Conservation (phyloP, 2,888 invertebrate genomes). For the Drosophila formosana region DNA sequence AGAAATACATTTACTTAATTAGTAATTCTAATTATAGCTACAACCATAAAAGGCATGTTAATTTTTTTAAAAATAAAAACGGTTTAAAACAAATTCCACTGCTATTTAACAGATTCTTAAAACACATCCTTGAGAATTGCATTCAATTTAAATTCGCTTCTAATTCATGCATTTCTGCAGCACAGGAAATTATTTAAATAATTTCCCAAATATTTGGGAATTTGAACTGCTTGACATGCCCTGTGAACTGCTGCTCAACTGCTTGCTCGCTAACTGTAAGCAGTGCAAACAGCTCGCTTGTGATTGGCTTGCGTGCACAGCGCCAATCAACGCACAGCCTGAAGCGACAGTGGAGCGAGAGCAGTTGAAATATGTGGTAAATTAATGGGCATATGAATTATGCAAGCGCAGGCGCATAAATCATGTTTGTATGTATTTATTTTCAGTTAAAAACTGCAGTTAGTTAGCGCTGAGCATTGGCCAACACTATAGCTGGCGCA, state of each 20-base stretch:
- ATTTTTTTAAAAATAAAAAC: conserved; percentile 79
- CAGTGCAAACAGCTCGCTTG: conserved; percentile 18
- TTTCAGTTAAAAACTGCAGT: conserved; percentile 16
- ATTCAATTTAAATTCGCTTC: background rate
- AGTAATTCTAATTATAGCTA: conserved; percentile 67
- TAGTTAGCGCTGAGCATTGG: conserved; percentile 17
- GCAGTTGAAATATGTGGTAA: conserved; percentile 6
- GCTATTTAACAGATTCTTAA: background rate
- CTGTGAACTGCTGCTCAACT: background rate
- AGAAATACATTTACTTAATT: conserved; percentile 75
- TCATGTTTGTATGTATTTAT: background rate
- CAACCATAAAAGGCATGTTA: conserved; percentile 74
- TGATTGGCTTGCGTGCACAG: conserved; percentile 31
- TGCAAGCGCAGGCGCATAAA: conserved; percentile 40
- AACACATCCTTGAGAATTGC: background rate
- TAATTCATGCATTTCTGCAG: background rate
- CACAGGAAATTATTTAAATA: conserved; percentile 2
- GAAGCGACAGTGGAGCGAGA: conserved; percentile 36
- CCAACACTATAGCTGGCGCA: conserved; percentile 9
- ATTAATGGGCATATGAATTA: conserved; percentile 1
- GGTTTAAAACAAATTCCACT: conserved; percentile 65
- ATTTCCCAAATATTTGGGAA: background rate
- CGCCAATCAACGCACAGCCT: conserved; percentile 28
- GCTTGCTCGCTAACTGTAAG: conserved; percentile 40
- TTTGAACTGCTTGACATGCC: conserved; percentile 23